phyloP scores from a whole-genome alignment of 2,888 invertebrate genomes.

The Epinotia ramella region DNA sequence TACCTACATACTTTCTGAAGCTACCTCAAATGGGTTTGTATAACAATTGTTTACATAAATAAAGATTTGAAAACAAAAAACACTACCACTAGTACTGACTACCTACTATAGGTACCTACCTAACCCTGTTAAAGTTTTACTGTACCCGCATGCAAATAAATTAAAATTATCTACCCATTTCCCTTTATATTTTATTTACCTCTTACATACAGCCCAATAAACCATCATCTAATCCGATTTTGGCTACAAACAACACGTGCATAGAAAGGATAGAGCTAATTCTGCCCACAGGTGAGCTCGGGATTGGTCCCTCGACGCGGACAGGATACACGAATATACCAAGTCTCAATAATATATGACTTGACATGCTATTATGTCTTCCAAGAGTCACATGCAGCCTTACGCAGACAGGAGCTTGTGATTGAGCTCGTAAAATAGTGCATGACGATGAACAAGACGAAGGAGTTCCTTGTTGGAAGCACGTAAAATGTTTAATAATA shows the following conservation, averaged over 20 bases:
- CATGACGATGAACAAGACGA: not conserved
- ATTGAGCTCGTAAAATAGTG: not conserved
- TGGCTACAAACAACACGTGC: constrained; percentile 17
- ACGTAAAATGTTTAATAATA: constrained; percentile 10
- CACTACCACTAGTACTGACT: not conserved
- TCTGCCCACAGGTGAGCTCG: constrained; percentile 28
- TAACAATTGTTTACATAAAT: not conserved
- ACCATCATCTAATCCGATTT: constrained; percentile 36
- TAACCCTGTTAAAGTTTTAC: no score
- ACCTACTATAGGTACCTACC: no score
- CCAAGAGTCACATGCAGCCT: not conserved
- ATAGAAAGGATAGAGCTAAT: constrained; percentile 2
- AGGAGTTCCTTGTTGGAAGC: not conserved
- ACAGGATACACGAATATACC: constrained; percentile 15
- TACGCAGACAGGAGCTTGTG: not conserved
- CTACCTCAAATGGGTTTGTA: not conserved
- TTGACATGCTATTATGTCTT: constrained; percentile 10
- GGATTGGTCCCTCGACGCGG: constrained; percentile 6
- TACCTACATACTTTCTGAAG: not conserved
- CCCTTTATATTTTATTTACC: not conserved
- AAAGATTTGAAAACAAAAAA: not conserved
- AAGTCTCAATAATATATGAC: constrained; percentile 22
- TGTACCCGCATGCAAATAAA: not conserved
- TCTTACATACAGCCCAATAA: constrained; percentile 25
- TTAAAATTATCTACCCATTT: not conserved